Base-by-base conservation (phyloP, 2,888 invertebrate genomes). In the Hedychridium roseum region DNA sequence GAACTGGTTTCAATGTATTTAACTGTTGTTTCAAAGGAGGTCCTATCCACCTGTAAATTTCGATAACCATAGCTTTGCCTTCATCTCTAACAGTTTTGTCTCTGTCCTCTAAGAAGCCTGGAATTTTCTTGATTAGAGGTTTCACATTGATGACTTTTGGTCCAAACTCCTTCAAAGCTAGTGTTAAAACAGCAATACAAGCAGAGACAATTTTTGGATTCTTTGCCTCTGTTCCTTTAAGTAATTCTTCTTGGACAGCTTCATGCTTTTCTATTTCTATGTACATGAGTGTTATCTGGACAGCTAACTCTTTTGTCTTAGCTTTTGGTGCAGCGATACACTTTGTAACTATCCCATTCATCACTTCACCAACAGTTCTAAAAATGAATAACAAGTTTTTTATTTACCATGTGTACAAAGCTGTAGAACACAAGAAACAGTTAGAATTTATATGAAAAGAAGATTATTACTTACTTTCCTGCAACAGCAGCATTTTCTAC, bases 181-280 rank as follows among this genome's bases (percentile, higher is more conserved):
- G 84, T 16, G 90, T 89, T 4, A 91, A 79, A 0, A 90, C 86
- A 3, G 87, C 83, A 1, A 92, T 84, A 76, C 94, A 95, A 0
- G 91, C 95, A 0, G 91, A 82, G 0, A 95, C 92, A 50, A 95
- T 92, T 82, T 97, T 98, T 0, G 98, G 97, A 79, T 97, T 97
- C 79, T 98, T 98, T 65, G 92, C 92, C 32, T 94, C 92, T 81
- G 94, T 89, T 23, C 97, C 97, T 81, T 96, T 96, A 14, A 95
- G 81, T 1, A 98, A 82, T 78, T 96, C 97, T 60, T 97, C 97
- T 64, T 89, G 83, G 0, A 94, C 94, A 7, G 86, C 80, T 57
- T 97, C 97, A 52, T 92, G 90, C 75, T 95, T 97, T 73, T 98
- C 97, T 68, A 97, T 94, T 82, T 98, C 97, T 60, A 97, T 85